Evolutionary conservation across 2,888 invertebrate species (phyloP).

Genomic region (Magallana nippona): DNA sequence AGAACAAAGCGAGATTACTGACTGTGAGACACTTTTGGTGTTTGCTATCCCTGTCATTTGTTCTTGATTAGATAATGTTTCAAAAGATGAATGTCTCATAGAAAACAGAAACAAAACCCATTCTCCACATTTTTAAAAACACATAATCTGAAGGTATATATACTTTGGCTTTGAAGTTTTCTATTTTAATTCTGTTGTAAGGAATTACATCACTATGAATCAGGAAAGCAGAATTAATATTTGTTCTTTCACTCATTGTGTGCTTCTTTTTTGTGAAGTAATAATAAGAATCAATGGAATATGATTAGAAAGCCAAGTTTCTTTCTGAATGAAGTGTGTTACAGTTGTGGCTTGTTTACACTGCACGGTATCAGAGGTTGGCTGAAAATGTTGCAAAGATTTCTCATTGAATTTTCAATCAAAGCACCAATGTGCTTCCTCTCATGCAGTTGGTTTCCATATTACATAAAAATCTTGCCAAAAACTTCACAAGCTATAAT

Average conservation of each 20-base stretch:
- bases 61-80: neutral
- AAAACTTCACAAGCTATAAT: slow-evolving; percentile 31
- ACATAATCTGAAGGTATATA: neutral
- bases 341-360: neutral
- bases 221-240: neutral
- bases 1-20: neutral
- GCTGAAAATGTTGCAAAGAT: neutral
- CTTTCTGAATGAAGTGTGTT: slow-evolving; percentile 6
- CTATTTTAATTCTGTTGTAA: too few relatives aligned
- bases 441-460: neutral
- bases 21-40: neutral
- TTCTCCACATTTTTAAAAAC: neutral
- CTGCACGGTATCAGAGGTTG: neutral
- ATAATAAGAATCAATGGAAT: neutral
- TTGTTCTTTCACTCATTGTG: neutral
- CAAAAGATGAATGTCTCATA: neutral
- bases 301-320: slow-evolving; percentile 2
- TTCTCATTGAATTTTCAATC: neutral
- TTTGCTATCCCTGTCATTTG: neutral
- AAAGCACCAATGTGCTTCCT: neutral
- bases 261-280: too few relatives aligned
- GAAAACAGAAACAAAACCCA: neutral
- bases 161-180: neutral
- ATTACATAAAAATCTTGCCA: slow-evolving; percentile 15
- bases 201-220: neutral